These are phyloP conservation scores for Borostomias antarcticus DNA, from an alignment of 2,797 vertebrate genomes.

Conservation along the genomic window DNA sequence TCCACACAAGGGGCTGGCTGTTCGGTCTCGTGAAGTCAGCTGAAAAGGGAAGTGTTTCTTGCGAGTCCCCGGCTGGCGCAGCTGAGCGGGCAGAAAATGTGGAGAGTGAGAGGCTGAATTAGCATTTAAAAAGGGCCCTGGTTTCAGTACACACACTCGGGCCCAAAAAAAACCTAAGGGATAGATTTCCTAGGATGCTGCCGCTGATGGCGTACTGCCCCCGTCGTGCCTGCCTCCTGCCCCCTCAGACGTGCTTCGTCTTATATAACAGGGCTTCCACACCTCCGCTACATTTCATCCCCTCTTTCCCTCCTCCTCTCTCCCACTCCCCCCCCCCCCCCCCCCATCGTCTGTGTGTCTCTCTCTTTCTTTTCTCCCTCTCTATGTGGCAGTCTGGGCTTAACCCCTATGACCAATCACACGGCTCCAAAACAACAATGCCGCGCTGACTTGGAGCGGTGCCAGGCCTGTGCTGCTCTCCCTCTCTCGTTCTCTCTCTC, in stretches of 20 bases:
- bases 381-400: conserved; percentile 48
- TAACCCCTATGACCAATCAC: conserved; percentile 59
- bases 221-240: conserved; percentile 33
- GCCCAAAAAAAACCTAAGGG: conserved; percentile 46
- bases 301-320: conserved; percentile 13
- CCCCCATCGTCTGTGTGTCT: conserved; percentile 22
- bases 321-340: conserved; percentile 6
- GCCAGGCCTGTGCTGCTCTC: too few species aligned
- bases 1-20: conserved; percentile 64
- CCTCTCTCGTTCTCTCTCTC: too few species aligned
- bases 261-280: conserved; percentile 33
- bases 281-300: neutral
- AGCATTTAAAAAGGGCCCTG: conserved; percentile 61
- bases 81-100: conserved; percentile 61
- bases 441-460: too few species aligned
- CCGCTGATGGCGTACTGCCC: conserved; percentile 29
- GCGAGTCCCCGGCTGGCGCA: conserved; percentile 58
- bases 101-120: conserved; percentile 49
- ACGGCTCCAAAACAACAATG: conserved; percentile 63
- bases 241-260: conserved; percentile 34
- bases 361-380: conserved; percentile 12
- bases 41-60: conserved; percentile 64
- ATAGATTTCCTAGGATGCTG: conserved; percentile 36
- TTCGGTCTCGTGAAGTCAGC: conserved; percentile 64
- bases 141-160: conserved; percentile 58